phyloP scores from a whole-genome alignment of 2,113 vertebrate genomes.

The Caloenas nicobarica region DNA sequence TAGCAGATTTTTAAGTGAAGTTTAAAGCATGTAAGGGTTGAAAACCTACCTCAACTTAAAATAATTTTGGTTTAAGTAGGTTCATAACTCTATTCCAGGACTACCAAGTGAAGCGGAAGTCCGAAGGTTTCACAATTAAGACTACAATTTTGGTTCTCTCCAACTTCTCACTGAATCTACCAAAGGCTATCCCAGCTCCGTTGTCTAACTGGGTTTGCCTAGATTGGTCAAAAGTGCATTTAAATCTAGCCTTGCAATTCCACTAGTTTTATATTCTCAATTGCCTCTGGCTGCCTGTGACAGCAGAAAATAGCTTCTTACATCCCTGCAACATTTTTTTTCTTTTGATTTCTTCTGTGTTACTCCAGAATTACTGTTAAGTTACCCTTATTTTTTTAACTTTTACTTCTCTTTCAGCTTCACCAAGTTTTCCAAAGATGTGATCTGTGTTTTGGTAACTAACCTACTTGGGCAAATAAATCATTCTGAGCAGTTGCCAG shows the following conservation, averaged over 20 bases:
- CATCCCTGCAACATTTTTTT: background rate
- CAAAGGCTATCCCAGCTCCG: background rate
- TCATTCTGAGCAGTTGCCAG: background rate
- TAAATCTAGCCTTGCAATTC: background rate
- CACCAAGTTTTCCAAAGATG: background rate
- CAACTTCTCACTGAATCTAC: background rate
- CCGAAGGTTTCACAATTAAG: background rate
- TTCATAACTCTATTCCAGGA: background rate
- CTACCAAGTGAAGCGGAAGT: background rate
- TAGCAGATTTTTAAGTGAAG: background rate
- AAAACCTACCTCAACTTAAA: background rate
- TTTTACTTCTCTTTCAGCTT: background rate
- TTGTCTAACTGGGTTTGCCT: background rate
- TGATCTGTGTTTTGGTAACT: background rate
- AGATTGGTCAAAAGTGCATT: background rate
- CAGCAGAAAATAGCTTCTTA: background rate
- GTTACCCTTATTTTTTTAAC: background rate
- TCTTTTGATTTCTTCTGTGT: background rate
- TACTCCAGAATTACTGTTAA: background rate
- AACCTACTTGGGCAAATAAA: background rate
- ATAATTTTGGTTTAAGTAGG: background rate
- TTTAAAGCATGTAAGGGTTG: background rate
- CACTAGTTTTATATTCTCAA: background rate
- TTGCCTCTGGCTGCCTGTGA: background rate
- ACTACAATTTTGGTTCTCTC: background rate